These are phyloP conservation scores for Xyrichtys novacula DNA, from an alignment of 2,797 vertebrate genomes.

Conservation along the genomic window DNA sequence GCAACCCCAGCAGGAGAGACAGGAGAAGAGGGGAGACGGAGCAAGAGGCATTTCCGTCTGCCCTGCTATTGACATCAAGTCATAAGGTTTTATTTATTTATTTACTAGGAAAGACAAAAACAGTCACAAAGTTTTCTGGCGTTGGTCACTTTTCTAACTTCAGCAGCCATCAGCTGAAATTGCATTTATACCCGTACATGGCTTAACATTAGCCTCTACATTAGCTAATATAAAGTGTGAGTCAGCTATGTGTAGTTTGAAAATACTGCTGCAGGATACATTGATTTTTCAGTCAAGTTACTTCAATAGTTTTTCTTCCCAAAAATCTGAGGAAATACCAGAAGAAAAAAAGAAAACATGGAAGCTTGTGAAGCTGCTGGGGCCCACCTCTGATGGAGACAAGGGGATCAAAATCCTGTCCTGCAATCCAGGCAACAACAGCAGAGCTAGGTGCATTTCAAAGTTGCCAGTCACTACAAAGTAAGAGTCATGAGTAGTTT, in stretches of 20 bases:
- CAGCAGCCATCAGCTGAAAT: background rate
- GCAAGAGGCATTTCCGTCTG: conserved; percentile 43
- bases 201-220: conserved; percentile 1
- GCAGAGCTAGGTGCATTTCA: conserved; percentile 12
- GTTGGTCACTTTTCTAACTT: background rate
- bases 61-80: conserved; percentile 51
- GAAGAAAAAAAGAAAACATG: background rate
- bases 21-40: background rate
- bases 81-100: background rate
- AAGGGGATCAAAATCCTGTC: no score
- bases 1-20: conserved; percentile 22
- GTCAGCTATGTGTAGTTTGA: background rate
- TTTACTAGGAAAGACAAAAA: conserved; percentile 26
- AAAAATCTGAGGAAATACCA: background rate
- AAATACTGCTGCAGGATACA: background rate
- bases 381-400: background rate
- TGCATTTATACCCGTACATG: conserved; percentile 5
- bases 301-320: background rate
- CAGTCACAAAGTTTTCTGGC: background rate
- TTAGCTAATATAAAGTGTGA: background rate
- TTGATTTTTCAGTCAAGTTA: conserved; percentile 1
- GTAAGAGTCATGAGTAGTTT: conserved; percentile 33
- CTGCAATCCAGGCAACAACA: no score
- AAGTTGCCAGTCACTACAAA: no score
- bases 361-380: no score